phyloP scores from a whole-genome alignment of 92 coral and sea anemone species.

The Nematostella vectensis region DNA sequence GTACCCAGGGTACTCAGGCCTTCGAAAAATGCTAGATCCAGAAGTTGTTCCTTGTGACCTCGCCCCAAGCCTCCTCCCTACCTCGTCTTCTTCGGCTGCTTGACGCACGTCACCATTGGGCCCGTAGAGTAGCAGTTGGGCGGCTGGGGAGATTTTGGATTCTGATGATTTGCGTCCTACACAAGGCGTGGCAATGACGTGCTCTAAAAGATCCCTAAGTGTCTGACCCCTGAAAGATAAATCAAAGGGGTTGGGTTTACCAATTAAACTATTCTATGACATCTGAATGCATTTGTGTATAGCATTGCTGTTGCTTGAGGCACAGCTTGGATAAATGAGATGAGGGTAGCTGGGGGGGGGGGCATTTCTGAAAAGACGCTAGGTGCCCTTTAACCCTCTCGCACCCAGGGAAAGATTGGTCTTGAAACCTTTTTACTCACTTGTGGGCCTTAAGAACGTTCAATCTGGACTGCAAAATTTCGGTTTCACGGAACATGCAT shows the following conservation, averaged over 20 bases:
- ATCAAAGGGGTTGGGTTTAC: no score
- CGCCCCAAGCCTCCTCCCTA: no score
- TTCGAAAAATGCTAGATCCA: no score
- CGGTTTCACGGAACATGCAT: constrained; percentile 93
- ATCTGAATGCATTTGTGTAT: no score
- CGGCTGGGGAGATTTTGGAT: constrained; percentile 59
- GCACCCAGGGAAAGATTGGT: no score
- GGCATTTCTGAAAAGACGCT: no score
- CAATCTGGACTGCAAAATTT: constrained; percentile 53
- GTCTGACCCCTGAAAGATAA: constrained; percentile 54
- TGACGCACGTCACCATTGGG: constrained; percentile 20
- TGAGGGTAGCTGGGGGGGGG: no score
- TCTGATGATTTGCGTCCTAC: constrained; percentile 15
- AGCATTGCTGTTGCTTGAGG: no score
- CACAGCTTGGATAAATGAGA: no score
- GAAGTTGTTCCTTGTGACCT: no score
- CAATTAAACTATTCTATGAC: background rate
- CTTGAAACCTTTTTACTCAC: constrained; percentile 61
- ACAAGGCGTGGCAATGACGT: constrained; percentile 46
- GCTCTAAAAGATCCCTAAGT: constrained; percentile 33
- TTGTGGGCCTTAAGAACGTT: constrained; percentile 63
- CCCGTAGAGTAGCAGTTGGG: constrained; percentile 58
- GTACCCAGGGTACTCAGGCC: no score
- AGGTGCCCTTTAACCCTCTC: no score
- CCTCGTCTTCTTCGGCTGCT: constrained; percentile 34